Conservation (phyloP, 2,888 invertebrate species). For the Noctua janthe region DNA sequence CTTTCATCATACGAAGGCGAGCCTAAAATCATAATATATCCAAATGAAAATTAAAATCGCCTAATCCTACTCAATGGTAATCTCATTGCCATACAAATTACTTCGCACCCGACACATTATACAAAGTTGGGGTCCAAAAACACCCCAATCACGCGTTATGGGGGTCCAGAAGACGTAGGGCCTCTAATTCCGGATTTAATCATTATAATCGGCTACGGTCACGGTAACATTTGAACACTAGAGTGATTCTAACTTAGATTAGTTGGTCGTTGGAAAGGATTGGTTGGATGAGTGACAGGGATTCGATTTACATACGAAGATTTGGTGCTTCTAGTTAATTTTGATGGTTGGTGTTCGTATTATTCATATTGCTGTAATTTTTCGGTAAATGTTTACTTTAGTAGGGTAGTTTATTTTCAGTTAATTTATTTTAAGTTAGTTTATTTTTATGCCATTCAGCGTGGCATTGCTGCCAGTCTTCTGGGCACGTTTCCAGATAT, state of each 20-base stretch:
- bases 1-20: conserved; percentile 42
- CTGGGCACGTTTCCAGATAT: too few species aligned
- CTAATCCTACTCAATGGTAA: conserved; percentile 69
- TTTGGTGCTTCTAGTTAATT: conserved; percentile 17
- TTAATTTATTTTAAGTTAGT: too few species aligned
- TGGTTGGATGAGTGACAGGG: conserved; percentile 44
- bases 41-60: conserved; percentile 66
- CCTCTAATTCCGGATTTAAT: conserved; percentile 76
- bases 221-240: conserved; percentile 64
- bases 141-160: conserved; percentile 72
- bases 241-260: conserved; percentile 68
- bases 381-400: neutral
- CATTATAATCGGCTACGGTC: conserved; percentile 73
- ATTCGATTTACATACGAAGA: conserved; percentile 23
- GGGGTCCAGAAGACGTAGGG: conserved; percentile 67
- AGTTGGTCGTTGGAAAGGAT: conserved; percentile 50
- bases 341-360: conserved; percentile 2
- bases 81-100: conserved; percentile 69
- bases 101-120: conserved; percentile 67
- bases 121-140: conserved; percentile 60
- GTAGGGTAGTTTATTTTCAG: neutral
- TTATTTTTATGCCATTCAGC: too few species aligned
- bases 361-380: neutral
- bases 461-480: too few species aligned
- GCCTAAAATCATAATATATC: conserved; percentile 59